Base-by-base conservation (phyloP, 1,140 invertebrate species). In the Ditylenchus dipsaci region DNA sequence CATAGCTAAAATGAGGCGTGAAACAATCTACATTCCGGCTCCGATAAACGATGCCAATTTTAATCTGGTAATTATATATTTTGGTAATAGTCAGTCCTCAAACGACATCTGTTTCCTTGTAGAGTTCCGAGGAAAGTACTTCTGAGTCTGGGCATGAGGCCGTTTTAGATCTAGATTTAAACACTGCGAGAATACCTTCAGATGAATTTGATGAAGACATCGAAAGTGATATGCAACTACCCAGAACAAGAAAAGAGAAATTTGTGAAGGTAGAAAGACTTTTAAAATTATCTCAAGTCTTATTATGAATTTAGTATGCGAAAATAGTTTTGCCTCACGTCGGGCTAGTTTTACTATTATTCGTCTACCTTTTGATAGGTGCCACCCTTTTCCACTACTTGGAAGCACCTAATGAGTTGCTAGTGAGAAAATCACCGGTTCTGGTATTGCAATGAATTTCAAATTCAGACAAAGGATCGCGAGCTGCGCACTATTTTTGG, bases 251-350 rank as follows among this genome's bases (percentile, higher is more conserved):
- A 42, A 27, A 23, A 1, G 65, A 67, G 11, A 69, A 64, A 45
- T 56, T 69, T 1, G 30, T 68, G 49, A 27, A 68, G 17, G 61
- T 62, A 27, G 21, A 8, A 23, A 70, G 1, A 63, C 33, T 53
- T 47, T 19, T 42, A 8, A 65, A 63, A 11, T 38, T 38, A 65
- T 29, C 29, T 33, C 45, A 11, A n/a, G 26, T 17, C 29, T 59
- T 1, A 26, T 13, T 71, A 19, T 33, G 13, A 33, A 5, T 69
- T 67, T 49, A 76, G 68, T 76, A 71, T 38, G 63, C 73, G 19
- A 77, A 78, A 68, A 47, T 73, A 26, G 80, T 81, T 62, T 65
- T 82, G 1, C 81, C 80, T 33, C 80, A 82, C 57, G 72, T 83
- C 53, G 80, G 81, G 11, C 67, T 82, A 11, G 79, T 83, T 27